phyloP scores from a whole-genome alignment of 2,797 vertebrate species.

The Carcharodon carcharias region DNA sequence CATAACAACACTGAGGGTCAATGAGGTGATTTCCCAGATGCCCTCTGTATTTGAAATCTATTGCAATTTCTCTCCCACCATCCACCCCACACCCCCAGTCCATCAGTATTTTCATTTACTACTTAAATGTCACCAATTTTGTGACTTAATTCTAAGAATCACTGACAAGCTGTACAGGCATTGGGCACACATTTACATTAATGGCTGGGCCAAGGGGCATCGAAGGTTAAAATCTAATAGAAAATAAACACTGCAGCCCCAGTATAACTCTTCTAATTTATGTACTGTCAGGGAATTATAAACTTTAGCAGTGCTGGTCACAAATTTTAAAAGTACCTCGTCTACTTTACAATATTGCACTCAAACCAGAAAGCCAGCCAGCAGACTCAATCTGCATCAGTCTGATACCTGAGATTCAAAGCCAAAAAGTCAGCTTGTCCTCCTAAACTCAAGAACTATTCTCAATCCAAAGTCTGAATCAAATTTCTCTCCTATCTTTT shows the following conservation, averaged over 20 bases:
- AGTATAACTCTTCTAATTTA: background rate
- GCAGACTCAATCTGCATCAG: background rate
- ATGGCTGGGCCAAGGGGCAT: background rate
- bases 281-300: background rate
- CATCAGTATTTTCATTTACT: no score
- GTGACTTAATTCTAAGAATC: no score
- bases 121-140: no score
- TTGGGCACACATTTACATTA: background rate
- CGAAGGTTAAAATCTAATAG: background rate
- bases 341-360: background rate
- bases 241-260: background rate
- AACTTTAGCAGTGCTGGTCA: background rate
- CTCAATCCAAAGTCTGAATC: background rate
- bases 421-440: background rate
- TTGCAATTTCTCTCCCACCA: background rate
- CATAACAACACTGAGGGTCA: background rate
- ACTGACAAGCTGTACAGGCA: no score
- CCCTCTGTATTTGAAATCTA: background rate
- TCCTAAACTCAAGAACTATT: background rate
- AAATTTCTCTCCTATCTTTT: background rate
- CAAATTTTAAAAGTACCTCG: background rate
- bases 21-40: background rate
- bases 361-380: background rate
- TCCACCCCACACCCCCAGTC: background rate
- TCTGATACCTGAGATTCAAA: background rate